These are phyloP conservation scores for Ursus arctos DNA, from an alignment of 2,113 vertebrate genomes.

Conservation along the genomic window DNA sequence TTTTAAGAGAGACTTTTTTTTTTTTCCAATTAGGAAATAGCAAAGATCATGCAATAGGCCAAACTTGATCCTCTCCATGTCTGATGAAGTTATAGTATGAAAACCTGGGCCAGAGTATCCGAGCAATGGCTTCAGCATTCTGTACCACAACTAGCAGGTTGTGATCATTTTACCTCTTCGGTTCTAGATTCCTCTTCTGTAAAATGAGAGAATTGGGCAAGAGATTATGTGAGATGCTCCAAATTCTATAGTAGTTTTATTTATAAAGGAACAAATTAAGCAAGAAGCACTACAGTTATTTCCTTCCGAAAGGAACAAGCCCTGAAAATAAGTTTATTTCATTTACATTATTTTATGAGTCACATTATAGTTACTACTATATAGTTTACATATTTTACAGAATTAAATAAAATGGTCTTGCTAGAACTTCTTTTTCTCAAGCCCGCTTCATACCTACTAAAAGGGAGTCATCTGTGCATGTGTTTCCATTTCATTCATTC, in stretches of 20 bases:
- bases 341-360: slow-evolving; percentile 54
- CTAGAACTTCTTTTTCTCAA: slow-evolving; percentile 1
- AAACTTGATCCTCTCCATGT: neutral
- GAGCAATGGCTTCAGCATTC: neutral
- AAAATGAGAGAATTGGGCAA: neutral
- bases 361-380: neutral
- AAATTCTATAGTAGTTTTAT: slow-evolving; percentile 32
- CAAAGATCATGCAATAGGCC: neutral
- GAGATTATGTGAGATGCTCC: neutral
- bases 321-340: slow-evolving; percentile 65
- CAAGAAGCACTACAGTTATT: neutral
- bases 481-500: slow-evolving; percentile 23
- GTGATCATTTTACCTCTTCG: neutral
- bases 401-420: slow-evolving; percentile 54
- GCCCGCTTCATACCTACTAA: neutral
- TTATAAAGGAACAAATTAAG: slow-evolving; percentile 39
- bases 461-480: neutral
- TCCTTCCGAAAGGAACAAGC: slow-evolving; percentile 47
- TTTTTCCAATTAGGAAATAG: neutral
- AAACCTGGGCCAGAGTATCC: neutral
- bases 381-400: slow-evolving; percentile 80
- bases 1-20: neutral
- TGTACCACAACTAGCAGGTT: neutral
- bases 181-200: slow-evolving; percentile 19
- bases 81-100: neutral